Evolutionary conservation across 2,113 vertebrate species (phyloP).

Genomic region (Atlantisia rogersi): DNA sequence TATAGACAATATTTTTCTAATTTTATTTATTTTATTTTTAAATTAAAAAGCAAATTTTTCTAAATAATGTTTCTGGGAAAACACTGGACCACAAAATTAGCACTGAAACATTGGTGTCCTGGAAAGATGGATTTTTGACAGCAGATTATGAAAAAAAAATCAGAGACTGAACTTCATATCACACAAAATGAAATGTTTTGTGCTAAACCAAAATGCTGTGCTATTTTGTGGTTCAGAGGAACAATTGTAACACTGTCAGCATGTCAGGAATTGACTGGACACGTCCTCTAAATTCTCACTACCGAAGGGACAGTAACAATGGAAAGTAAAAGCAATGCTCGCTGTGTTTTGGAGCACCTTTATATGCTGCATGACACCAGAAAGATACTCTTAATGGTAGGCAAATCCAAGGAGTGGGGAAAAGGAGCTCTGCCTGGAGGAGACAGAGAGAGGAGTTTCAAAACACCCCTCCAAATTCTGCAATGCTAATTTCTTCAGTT

Average conservation of each 20-base stretch:
- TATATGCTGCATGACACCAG: fast-evolving
- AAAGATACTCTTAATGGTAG: background rate
- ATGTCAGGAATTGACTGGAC: background rate
- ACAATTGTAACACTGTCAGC: background rate
- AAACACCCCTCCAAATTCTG: background rate
- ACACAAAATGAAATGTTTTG: background rate
- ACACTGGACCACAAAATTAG: background rate
- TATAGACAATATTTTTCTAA: background rate
- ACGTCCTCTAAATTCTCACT: background rate
- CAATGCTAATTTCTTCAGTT: background rate
- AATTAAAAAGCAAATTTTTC: background rate
- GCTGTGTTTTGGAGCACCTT: background rate
- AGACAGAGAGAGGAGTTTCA: background rate
- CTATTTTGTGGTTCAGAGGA: background rate
- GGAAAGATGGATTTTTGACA: background rate
- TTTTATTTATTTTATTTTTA: background rate
- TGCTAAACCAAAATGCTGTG: background rate
- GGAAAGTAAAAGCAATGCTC: background rate
- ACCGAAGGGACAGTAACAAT: background rate
- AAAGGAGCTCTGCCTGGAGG: background rate
- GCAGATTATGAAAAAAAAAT: background rate
- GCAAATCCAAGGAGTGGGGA: background rate
- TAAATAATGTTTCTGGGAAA: background rate
- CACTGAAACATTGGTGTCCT: background rate
- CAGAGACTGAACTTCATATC: background rate